Evolutionary conservation across 2,888 invertebrate species (phyloP), one percentile per base, ranked within the genome.

Genomic region (Cataglyphis altisquamis): DNA sequence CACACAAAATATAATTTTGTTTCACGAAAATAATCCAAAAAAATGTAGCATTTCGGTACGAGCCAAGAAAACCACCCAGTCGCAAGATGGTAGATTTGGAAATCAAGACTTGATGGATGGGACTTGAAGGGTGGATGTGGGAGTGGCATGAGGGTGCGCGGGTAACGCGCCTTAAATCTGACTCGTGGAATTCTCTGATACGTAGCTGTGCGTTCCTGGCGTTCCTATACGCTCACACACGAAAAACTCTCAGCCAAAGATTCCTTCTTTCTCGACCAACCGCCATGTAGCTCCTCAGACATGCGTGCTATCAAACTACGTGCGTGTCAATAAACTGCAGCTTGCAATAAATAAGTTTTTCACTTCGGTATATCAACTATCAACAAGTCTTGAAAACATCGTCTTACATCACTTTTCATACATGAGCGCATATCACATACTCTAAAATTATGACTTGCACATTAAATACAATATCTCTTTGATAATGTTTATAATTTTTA

Each of bases 81-180:
- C 75, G 87, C 66, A 77, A 45, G 84, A 83, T 87, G 87, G 86
- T 84, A 85, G 85, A 85, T 89, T 90, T 84, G 83, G 63, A 89
- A 89, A 90, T 90, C 87, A 85, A 84, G 90, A 52, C 82, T 84
- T 89, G 90, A 91, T 87, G 87, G 87, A 90, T 87, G 87, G 63
- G 85, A 85, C 68, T 63, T 85, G 48, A 82, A 84, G 87, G 90
- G 86, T 87, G 89, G 85, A 73, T 64, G 74, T 89, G 90, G 90
- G 90, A 90, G 90, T 90, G 90, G 89, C 90, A 84, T 83, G 86
- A 90, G 89, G 90, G 86, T 88, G 87, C 85, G 86, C 82, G 84
- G 82, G 82, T 87, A 88, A 86, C 90, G 86, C 63, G 68, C 82
- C 81, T 74, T 73, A 82, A 80, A 70, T 52, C 87, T 72, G 45